Conservation (phyloP, 1,140 invertebrate species). For the Temnothorax longispinosus region DNA sequence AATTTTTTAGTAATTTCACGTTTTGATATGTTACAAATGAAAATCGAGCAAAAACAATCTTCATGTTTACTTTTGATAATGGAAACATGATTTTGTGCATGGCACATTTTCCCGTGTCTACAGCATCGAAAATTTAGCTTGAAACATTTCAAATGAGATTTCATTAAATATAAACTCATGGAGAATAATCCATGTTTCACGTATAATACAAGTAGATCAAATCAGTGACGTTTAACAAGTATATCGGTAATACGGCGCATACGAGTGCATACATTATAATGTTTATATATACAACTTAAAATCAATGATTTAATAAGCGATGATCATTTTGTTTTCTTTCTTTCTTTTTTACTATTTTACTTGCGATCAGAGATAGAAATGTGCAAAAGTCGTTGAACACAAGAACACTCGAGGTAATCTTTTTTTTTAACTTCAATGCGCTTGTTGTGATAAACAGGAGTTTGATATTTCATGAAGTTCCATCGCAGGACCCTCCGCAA, state of each 20-base stretch:
- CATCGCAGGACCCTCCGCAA: neutral
- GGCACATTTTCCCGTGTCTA: neutral
- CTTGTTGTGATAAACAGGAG: neutral
- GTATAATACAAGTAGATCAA: neutral
- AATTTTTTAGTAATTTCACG: neutral
- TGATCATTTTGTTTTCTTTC: neutral
- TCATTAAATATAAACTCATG: neutral
- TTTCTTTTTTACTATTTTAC: neutral
- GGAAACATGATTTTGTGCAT: neutral
- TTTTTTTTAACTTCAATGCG: neutral
- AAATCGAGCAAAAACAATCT: neutral
- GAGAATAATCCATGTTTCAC: neutral
- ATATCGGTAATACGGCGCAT: neutral
- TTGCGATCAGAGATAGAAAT: neutral
- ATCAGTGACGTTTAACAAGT: neutral
- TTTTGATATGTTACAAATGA: neutral
- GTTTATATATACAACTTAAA: neutral
- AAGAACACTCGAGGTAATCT: neutral
- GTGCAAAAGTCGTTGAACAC: neutral
- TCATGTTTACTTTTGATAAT: neutral
- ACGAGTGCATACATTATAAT: too few species aligned
- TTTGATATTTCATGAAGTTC: neutral
- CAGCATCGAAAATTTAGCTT: neutral
- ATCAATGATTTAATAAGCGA: neutral
- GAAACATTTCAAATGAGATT: neutral